Evolutionary conservation across 1,140 invertebrate genomes (phyloP).

Genomic region (Atta texana): DNA sequence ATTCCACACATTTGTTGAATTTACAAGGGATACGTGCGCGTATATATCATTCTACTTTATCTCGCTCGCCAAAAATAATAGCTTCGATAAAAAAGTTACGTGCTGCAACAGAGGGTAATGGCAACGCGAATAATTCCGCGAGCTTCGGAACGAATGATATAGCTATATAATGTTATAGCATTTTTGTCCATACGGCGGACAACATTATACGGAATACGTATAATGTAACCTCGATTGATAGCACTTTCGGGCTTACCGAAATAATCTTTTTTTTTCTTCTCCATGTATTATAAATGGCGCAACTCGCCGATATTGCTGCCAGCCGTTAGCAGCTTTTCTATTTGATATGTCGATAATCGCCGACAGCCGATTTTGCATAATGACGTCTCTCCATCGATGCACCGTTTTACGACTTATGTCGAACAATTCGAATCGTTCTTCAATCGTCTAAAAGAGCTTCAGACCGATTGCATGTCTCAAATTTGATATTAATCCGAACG

Average conservation of each 20-base stretch:
- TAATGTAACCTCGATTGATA: neutral
- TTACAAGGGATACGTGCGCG: slow-evolving; percentile 45
- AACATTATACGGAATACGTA: neutral
- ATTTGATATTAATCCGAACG: slow-evolving; percentile 74
- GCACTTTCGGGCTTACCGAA: neutral
- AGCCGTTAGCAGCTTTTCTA: neutral
- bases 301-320: neutral
- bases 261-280: neutral
- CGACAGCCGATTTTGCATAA: slow-evolving; percentile 34
- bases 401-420: neutral
- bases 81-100: slow-evolving; percentile 47
- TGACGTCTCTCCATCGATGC: neutral
- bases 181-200: neutral
- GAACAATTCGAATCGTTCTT: neutral
- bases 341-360: neutral
- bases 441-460: neutral
- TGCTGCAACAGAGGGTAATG: slow-evolving; percentile 16
- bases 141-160: neutral
- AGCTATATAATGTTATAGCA: neutral
- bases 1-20: slow-evolving; percentile 39
- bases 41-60: neutral
- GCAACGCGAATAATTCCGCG: slow-evolving; percentile 29
- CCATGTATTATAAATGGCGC: neutral
- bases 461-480: slow-evolving; percentile 58
- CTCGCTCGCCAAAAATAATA: slow-evolving; percentile 43